Evolutionary conservation across 2,797 vertebrate species (phyloP), one percentile per base, ranked within the genome.

Genomic region (Hyperoplus immaculatus): DNA sequence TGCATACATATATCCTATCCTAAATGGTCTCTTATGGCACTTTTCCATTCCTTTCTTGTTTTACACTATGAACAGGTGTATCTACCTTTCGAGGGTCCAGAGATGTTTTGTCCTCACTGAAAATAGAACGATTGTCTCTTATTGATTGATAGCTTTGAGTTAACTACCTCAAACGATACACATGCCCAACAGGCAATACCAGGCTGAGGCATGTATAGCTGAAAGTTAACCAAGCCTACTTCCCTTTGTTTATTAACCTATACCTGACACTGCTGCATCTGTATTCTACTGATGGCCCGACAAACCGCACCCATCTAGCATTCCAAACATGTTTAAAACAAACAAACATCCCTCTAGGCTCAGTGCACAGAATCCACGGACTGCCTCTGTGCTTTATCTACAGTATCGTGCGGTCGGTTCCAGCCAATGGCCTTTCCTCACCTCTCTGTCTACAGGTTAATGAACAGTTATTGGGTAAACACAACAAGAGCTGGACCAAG

Each of bases 381-480:
- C 43, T 1, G 69, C 18, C 39, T 6, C 47, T 69, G 55, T 69
- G 29, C 29, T 29, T 90, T 85, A 87, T 89, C 85, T 79, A 38
- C 68, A 80, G 88, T 83, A 61, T 80, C 59, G 66, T 42, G 41
- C n/a, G 47, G 60, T 75, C 49, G 45, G 9, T 59, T 41, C 29
- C 29, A 0, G 66, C 60, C 53, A 11, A 4, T 16, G 60, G 7
- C 29, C 36, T 49, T 11, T 43, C 53, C 50, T 73, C 3, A 15
- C 29, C 64, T 54, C 71, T 74, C 41, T 14, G 42, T 54, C 75
- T 53, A 46, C 13, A 51, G 64, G 82, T 91, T 91, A 92, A 92
- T 92, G 75, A 89, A 68, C 81, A 84, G 49, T 6, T 59, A 72
- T 21, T 68, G 62, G 69, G 79, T 78, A 90, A 91, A 87, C 83